phyloP scores from a whole-genome alignment of 2,888 invertebrate genomes.

The Drosophila merina region DNA sequence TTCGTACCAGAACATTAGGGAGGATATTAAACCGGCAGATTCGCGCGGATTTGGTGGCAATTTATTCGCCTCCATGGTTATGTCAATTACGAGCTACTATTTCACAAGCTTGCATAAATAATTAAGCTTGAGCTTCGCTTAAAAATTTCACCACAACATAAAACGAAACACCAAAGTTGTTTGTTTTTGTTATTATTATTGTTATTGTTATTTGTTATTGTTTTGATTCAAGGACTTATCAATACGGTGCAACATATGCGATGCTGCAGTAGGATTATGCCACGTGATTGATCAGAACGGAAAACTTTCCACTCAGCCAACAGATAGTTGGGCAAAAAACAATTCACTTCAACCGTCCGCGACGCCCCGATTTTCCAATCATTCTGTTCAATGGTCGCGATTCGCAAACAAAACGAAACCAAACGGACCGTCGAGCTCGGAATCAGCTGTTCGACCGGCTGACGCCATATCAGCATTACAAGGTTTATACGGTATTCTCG shows the following conservation, averaged over 20 bases:
- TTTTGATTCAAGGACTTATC: neutral
- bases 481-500: neutral
- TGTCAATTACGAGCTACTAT: slow-evolving; percentile 15
- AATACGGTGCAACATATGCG: slow-evolving; percentile 1
- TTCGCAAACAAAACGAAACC: neutral
- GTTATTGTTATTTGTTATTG: neutral
- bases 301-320: slow-evolving; percentile 46
- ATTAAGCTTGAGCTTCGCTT: neutral
- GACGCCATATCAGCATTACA: slow-evolving; percentile 1
- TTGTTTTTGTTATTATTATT: neutral
- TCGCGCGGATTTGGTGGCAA: slow-evolving; percentile 86
- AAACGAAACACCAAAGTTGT: slow-evolving; percentile 17
- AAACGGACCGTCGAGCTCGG: slow-evolving; percentile 3
- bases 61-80: slow-evolving; percentile 62
- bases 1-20: slow-evolving; percentile 86
- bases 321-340: slow-evolving; percentile 13
- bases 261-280: slow-evolving; percentile 14
- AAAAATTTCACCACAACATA: slow-evolving; percentile 2
- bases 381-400: slow-evolving; percentile 27
- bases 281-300: slow-evolving; percentile 7
- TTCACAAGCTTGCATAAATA: slow-evolving; percentile 8
- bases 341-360: slow-evolving; percentile 28
- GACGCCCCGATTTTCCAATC: slow-evolving; percentile 37
- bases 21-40: slow-evolving; percentile 86
- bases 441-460: slow-evolving; percentile 41